phyloP scores from a whole-genome alignment of 2,888 invertebrate species.

The Nezara viridula region DNA sequence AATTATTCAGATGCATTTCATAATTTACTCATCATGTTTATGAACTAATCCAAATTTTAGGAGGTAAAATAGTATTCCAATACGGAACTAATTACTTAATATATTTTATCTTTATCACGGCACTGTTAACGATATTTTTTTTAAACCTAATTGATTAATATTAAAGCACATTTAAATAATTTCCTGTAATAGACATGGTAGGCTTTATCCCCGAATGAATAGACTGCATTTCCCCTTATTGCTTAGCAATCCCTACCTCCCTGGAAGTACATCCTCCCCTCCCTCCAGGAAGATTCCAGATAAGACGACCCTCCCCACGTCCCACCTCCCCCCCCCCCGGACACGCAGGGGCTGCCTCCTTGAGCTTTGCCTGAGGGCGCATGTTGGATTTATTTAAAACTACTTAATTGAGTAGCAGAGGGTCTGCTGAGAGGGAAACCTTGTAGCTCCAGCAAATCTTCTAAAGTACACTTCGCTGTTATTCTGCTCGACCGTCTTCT shows the following conservation, averaged over 20 bases:
- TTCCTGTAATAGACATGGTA: too few species aligned
- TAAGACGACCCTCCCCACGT: background rate
- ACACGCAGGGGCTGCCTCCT: background rate
- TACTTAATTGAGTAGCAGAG: conserved; percentile 37
- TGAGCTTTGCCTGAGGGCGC: conserved; percentile 3
- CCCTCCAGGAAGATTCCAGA: background rate
- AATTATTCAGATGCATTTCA: too few species aligned
- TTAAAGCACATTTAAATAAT: too few species aligned
- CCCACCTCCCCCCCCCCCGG: background rate
- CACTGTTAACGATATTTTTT: too few species aligned
- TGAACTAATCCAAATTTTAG: too few species aligned
- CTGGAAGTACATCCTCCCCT: background rate
- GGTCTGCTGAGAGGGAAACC: conserved; percentile 49
- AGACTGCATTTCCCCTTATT: background rate
- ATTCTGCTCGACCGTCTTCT: background rate
- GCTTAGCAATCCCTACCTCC: background rate
- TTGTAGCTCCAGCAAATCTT: conserved; percentile 36
- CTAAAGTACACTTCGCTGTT: conserved; percentile 55
- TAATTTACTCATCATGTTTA: too few species aligned
- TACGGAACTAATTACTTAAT: too few species aligned
- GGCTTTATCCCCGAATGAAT: background rate
- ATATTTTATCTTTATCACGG: too few species aligned
- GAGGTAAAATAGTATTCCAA: too few species aligned
- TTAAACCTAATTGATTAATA: too few species aligned
- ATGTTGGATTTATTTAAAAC: conserved; percentile 47